Base-by-base conservation (phyloP, 1,140 invertebrate species). In the Anastrepha obliqua region DNA sequence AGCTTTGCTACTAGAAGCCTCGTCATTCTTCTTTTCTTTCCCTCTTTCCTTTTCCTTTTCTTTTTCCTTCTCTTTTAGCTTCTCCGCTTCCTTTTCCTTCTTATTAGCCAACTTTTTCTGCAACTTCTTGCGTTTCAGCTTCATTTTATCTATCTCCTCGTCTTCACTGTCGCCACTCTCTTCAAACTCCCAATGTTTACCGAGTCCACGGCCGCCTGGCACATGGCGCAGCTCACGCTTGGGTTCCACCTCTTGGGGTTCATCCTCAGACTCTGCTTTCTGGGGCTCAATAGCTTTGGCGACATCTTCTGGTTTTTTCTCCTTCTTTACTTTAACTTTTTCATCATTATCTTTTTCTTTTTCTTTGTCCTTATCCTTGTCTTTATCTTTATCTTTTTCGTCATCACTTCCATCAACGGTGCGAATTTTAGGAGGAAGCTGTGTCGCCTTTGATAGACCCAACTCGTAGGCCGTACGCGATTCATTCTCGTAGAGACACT, bases 401-500 rank as follows among this genome's bases (percentile, higher is more conserved):
- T 92, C 91, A n/a, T 91, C 90, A 62, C 90, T 91, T 0, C 90
- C 90, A n/a, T 92, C 91, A 15, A 93, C 88, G 0, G 90, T 92
- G 1, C 92, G 89, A 11, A 93, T 93, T 15, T 90, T 89, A 4
- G 91, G 91, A 29, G 91, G 91, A 42, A 92, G 89, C 51, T 93
- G 91, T 1, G 91, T 92, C 13, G 91, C 91, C 85, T 93, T 93
- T 3, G 92, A 92, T 3, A 95, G 90, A 1, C 95, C 95, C 88
- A 95, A 88, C 89, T 95, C 95, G 88, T 96, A 95, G 89, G 96
- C 96, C 3, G 96, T 95, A 78, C 96, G 94, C 64, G 96, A 96
- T 93, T 98, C 97, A 91, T 98, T 98, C 93, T 98, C 97, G 90
- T 98, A 98, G 15, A 98, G 94, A 91, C 97, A 98, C 92, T 98